Evolutionary conservation across 1,140 invertebrate genomes (phyloP).

Genomic region (Sinonovacula constricta): DNA sequence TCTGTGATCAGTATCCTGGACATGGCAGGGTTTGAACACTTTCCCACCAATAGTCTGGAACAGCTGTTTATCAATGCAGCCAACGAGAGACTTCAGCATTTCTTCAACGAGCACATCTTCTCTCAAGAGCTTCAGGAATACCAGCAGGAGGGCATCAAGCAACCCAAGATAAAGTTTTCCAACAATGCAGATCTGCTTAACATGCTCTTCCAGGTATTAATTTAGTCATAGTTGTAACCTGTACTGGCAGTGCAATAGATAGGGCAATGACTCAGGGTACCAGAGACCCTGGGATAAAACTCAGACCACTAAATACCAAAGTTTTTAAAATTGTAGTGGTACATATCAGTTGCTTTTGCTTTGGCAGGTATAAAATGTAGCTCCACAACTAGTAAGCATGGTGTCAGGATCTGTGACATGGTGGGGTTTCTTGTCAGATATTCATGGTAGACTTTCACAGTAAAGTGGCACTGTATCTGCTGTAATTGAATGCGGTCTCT

Average conservation of each 20-base stretch:
- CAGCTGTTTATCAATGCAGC: constrained; percentile 76
- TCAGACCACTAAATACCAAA: too few species aligned
- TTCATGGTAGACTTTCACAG: too few species aligned
- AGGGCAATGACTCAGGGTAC: background rate
- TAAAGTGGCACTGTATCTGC: too few species aligned
- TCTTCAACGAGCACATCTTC: constrained; percentile 72
- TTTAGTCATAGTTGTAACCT: too few species aligned
- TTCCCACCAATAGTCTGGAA: constrained; percentile 81
- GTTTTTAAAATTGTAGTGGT: too few species aligned
- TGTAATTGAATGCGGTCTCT: too few species aligned
- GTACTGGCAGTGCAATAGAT: background rate
- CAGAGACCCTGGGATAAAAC: too few species aligned
- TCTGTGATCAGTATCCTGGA: constrained; percentile 69
- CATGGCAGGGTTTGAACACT: constrained; percentile 76
- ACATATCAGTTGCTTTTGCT: too few species aligned
- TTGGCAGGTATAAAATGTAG: background rate
- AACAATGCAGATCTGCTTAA: constrained; percentile 91
- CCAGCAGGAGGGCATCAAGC: constrained; percentile 66
- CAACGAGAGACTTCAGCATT: constrained; percentile 75
- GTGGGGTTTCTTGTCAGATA: too few species aligned
- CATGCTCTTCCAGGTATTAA: constrained; percentile 83
- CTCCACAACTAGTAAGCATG: background rate
- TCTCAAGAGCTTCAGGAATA: constrained; percentile 64
- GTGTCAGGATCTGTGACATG: background rate
- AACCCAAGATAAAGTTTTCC: constrained; percentile 87